phyloP scores from a whole-genome alignment of 1,140 invertebrate genomes.

The Magallana angulata region DNA sequence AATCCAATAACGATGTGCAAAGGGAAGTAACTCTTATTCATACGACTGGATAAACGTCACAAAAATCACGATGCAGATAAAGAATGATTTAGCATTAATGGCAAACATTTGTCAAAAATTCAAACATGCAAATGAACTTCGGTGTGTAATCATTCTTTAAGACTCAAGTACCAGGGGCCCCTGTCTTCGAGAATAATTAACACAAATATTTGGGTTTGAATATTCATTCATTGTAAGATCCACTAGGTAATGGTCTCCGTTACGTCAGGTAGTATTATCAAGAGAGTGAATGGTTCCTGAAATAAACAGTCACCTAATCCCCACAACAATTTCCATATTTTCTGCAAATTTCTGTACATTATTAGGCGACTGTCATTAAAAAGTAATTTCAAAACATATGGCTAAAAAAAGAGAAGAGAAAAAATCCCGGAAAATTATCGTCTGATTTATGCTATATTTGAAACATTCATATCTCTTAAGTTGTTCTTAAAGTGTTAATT shows the following conservation, averaged over 20 bases:
- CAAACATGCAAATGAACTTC: conserved; percentile 4
- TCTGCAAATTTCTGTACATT: not conserved
- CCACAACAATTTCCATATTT: conserved; percentile 22
- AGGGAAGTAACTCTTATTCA: conserved; percentile 10
- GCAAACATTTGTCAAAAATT: conserved; percentile 30
- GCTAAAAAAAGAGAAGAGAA: no score
- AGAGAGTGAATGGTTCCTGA: not conserved
- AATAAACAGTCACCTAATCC: not conserved
- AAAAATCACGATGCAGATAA: not conserved
- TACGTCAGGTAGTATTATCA: not conserved
- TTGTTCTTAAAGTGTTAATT: no score
- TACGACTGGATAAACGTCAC: not conserved
- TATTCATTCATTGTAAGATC: conserved; percentile 5
- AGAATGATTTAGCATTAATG: conserved; percentile 1
- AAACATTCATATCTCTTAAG: no score
- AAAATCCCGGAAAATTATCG: no score
- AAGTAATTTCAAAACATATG: not conserved
- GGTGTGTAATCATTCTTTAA: not conserved
- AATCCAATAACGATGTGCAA: not conserved
- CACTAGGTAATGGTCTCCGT: not conserved
- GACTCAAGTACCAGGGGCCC: not conserved
- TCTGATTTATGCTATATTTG: no score
- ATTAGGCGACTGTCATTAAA: not conserved
- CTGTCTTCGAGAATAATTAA: conserved; percentile 26
- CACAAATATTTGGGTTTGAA: conserved; percentile 28